Conservation (phyloP, 2,888 invertebrate genomes). For the Dermolepida albohirtum region DNA sequence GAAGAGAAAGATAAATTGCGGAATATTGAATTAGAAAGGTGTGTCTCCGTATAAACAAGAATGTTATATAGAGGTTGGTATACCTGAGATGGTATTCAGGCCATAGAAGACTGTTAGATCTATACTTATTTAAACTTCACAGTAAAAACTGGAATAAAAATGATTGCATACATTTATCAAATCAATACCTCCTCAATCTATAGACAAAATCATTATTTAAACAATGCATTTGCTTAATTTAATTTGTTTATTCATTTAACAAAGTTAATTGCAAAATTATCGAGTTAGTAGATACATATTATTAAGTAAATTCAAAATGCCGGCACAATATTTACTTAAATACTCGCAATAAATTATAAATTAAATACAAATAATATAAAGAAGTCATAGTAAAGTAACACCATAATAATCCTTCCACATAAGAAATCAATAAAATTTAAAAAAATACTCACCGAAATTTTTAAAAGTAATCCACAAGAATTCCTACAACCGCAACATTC, state of each 20-base stretch:
- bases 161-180: no score
- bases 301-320: no score
- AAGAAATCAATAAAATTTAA: background rate
- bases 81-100: slow-evolving; percentile 39
- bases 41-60: slow-evolving; percentile 25
- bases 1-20: slow-evolving; percentile 27
- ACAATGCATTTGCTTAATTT: no score
- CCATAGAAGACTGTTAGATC: slow-evolving; percentile 7
- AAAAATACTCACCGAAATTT: slow-evolving; percentile 18
- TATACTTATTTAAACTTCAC: background rate
- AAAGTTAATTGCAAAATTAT: background rate
- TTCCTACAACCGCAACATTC: no score
- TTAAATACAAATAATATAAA: no score
- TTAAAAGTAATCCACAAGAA: slow-evolving; percentile 18
- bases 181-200: no score
- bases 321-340: background rate
- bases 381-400: no score
- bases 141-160: no score
- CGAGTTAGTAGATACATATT: no score
- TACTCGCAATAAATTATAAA: no score
- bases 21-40: slow-evolving; percentile 39
- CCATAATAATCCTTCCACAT: no score
- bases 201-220: no score
- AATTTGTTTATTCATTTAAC: background rate
- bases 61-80: slow-evolving; percentile 34